Conservation (phyloP, 2,113 vertebrate genomes). For the Macaca fascicularis region T2T-MFA8v1.1 NC_088379.1:19031501-19032000, state of each 20-base stretch:
- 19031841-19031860: background rate
- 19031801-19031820: background rate
- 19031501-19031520: background rate
- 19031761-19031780: background rate
- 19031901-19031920: background rate
- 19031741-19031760: background rate
- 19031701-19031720: conserved; percentile 4
- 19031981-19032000: background rate
- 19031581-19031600: conserved; percentile 41
- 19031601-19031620: background rate
- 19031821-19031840: background rate
- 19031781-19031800: background rate
- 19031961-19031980: background rate
- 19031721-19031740: background rate
- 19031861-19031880: background rate
- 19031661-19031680: conserved; percentile 6
- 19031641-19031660: conserved; percentile 30
- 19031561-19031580: conserved; percentile 27
- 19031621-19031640: background rate
- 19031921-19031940: background rate
- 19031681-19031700: background rate
- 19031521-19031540: conserved; percentile 18
- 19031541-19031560: conserved; percentile 9
- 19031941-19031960: background rate
- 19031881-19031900: background rate